phyloP scores from a whole-genome alignment of 1,140 invertebrate species.

The Nomia melanderi region DNA sequence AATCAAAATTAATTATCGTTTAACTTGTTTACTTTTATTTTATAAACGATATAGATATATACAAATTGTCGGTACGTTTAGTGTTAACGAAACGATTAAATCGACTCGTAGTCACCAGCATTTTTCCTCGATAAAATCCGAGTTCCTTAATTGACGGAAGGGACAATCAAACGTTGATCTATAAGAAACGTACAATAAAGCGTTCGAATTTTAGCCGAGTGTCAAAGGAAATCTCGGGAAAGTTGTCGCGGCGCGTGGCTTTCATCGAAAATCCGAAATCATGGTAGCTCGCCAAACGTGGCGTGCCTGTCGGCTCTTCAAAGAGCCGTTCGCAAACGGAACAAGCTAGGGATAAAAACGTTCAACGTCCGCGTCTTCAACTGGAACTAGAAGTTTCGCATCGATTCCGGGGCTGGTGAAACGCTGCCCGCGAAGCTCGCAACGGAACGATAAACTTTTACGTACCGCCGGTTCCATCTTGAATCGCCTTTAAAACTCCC shows the following conservation, averaged over 20 bases:
- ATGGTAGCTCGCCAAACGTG: neutral
- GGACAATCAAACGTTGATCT: too few species aligned
- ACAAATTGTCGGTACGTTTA: too few species aligned
- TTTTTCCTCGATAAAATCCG: too few species aligned
- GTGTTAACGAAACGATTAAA: too few species aligned
- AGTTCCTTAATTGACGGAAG: too few species aligned
- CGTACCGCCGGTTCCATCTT: neutral
- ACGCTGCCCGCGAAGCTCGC: neutral
- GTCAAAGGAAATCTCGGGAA: too few species aligned
- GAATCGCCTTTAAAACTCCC: constrained; percentile 42
- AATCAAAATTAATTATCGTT: too few species aligned
- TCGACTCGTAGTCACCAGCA: too few species aligned
- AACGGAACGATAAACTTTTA: constrained; percentile 33
- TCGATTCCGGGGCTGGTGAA: neutral
- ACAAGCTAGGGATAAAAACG: neutral
- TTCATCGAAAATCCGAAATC: neutral
- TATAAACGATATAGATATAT: too few species aligned
- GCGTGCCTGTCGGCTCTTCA: neutral
- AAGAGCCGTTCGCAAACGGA: neutral
- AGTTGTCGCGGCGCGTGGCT: neutral
- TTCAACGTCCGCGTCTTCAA: neutral
- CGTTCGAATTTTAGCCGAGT: too few species aligned
- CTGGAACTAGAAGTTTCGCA: constrained; percentile 1
- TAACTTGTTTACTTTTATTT: too few species aligned
- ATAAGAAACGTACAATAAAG: too few species aligned